These are phyloP conservation scores for Peromyscus leucopus DNA, from an alignment of 2,113 vertebrate genomes.

Conservation along the genomic window DNA sequence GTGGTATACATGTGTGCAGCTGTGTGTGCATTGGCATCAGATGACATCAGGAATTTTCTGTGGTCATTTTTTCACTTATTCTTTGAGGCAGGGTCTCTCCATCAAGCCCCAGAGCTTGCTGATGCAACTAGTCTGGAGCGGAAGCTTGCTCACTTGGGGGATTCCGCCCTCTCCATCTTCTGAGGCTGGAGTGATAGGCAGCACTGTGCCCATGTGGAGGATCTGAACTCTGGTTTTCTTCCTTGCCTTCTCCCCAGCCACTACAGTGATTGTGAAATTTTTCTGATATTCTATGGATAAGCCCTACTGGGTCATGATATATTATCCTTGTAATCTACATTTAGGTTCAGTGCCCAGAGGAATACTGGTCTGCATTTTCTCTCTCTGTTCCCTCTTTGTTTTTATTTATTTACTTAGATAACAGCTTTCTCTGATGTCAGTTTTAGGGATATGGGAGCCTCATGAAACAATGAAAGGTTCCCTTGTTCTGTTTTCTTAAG, in stretches of 20 bases:
- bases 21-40: background rate
- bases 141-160: background rate
- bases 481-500: background rate
- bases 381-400: background rate
- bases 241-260: background rate
- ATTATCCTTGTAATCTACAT: background rate
- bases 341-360: background rate
- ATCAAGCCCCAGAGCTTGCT: background rate
- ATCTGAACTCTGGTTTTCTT: background rate
- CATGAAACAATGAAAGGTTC: slow-evolving; percentile 24
- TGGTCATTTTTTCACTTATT: background rate
- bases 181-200: background rate
- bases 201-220: background rate
- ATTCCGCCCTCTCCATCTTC: background rate
- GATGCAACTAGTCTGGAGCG: background rate
- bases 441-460: background rate
- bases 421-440: slow-evolving; percentile 22
- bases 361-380: background rate
- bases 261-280: background rate
- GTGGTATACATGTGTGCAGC: background rate
- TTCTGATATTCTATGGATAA: slow-evolving; percentile 5
- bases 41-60: background rate
- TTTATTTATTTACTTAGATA: slow-evolving; percentile 20
- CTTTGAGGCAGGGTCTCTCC: background rate
- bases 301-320: background rate